phyloP scores from a whole-genome alignment of 2,888 invertebrate species.

The Cetonia aurata region DNA sequence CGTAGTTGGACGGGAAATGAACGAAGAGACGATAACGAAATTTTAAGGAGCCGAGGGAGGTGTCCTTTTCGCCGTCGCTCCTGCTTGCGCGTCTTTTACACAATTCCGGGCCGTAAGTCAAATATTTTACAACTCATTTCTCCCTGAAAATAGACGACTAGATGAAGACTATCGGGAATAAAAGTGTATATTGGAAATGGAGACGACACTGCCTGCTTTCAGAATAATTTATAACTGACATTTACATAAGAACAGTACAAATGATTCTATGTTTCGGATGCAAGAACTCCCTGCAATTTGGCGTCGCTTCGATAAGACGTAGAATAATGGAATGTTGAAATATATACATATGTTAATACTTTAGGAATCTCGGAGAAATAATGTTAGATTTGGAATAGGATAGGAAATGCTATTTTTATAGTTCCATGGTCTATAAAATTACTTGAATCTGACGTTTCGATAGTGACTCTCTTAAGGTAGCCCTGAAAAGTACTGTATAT shows the following conservation, averaged over 20 bases:
- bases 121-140: conserved; percentile 42
- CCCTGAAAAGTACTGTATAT: too few relatives aligned
- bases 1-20: conserved; percentile 42
- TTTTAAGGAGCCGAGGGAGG: conserved; percentile 27
- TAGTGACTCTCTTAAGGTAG: too few relatives aligned
- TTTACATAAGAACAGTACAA: conserved; percentile 16
- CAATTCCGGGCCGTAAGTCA: conserved; percentile 40
- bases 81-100: not conserved
- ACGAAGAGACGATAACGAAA: conserved; percentile 45
- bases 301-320: conserved; percentile 1
- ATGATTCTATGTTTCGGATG: not conserved
- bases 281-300: not conserved
- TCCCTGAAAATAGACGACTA: conserved; percentile 30
- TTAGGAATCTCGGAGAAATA: not conserved
- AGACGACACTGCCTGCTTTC: not conserved
- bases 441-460: too few relatives aligned
- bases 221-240: conserved; percentile 9
- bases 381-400: too few relatives aligned
- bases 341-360: conserved; percentile 14
- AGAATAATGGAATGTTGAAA: conserved; percentile 15
- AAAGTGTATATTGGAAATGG: conserved; percentile 24
- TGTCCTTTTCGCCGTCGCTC: not conserved
- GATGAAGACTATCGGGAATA: conserved; percentile 15
- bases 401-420: too few relatives aligned
- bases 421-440: too few relatives aligned